Evolutionary conservation across 2,797 vertebrate genomes (phyloP).

Genomic region (Sebastes miniatus): DNA sequence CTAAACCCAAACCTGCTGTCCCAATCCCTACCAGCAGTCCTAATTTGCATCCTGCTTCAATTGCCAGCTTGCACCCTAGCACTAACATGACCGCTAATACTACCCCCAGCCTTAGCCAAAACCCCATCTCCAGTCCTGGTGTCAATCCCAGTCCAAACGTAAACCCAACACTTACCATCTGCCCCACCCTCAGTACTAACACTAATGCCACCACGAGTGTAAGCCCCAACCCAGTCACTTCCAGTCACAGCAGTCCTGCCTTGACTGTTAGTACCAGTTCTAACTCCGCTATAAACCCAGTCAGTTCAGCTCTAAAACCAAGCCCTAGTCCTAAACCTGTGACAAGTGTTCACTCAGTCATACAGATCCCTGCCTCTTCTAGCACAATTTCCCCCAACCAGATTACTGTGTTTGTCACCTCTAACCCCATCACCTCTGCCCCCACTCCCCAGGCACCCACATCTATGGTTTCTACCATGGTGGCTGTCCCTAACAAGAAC

Average conservation of each 20-base stretch:
- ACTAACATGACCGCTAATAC: constrained; percentile 56
- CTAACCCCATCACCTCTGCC: constrained; percentile 91
- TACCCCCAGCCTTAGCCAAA: constrained; percentile 56
- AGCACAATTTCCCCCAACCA: constrained; percentile 88
- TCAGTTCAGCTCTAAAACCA: constrained; percentile 53
- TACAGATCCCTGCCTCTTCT: constrained; percentile 89
- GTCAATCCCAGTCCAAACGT: constrained; percentile 54
- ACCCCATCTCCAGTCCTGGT: constrained; percentile 38
- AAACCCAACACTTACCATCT: constrained; percentile 42
- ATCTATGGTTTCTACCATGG: constrained; percentile 89
- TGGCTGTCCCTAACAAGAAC: constrained; percentile 90
- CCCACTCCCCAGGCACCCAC: constrained; percentile 86
- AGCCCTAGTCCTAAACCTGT: constrained; percentile 73
- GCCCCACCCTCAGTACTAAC: constrained; percentile 56
- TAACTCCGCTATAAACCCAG: constrained; percentile 31
- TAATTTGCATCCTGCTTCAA: constrained; percentile 52
- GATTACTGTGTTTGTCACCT: constrained; percentile 96
- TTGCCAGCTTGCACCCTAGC: constrained; percentile 45
- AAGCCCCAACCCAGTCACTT: constrained; percentile 51
- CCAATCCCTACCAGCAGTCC: constrained; percentile 59
- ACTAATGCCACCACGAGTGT: constrained; percentile 59
- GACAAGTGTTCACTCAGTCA: constrained; percentile 84
- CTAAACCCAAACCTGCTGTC: constrained; percentile 66
- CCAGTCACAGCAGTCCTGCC: constrained; percentile 49
- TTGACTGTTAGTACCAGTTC: constrained; percentile 50